Evolutionary conservation across 2,797 vertebrate genomes (phyloP).

Genomic region (Triplophysa yarkandensis): DNA sequence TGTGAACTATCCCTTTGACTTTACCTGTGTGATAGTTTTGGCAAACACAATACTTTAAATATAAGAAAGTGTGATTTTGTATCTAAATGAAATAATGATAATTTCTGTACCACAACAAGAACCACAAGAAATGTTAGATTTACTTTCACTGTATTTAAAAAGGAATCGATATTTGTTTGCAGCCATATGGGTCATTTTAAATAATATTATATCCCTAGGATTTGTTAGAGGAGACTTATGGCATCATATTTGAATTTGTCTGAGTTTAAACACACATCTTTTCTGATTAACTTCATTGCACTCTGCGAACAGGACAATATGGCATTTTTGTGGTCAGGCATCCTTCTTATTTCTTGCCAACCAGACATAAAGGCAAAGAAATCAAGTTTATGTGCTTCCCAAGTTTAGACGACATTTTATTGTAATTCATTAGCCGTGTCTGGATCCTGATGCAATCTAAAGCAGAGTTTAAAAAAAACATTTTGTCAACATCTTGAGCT

Average conservation of each 20-base stretch:
- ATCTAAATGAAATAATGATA: too few relatives aligned
- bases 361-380: conserved; percentile 37
- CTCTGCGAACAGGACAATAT: conserved; percentile 30
- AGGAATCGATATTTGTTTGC: background rate
- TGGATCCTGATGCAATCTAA: conserved; percentile 20
- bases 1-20: too few relatives aligned
- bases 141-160: background rate
- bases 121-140: background rate
- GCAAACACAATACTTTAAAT: too few relatives aligned
- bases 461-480: background rate
- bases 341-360: conserved; percentile 44
- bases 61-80: too few relatives aligned
- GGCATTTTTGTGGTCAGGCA: conserved; percentile 15
- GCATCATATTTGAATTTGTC: too few relatives aligned
- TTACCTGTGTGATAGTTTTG: too few relatives aligned
- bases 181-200: background rate
- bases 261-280: conserved; percentile 3
- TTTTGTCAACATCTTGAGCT: background rate
- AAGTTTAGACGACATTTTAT: conserved; percentile 36
- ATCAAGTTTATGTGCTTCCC: conserved; percentile 49
- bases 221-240: background rate
- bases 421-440: conserved; percentile 49
- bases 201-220: background rate
- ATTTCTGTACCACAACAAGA: too few relatives aligned
- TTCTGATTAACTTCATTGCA: conserved; percentile 31